A percentile compares a stretch with the other conserved stretches of the same genome.
Evolutionary conservation across 1,140 invertebrate species (phyloP).

Genomic region (Chironomus striatipennis): DNA sequence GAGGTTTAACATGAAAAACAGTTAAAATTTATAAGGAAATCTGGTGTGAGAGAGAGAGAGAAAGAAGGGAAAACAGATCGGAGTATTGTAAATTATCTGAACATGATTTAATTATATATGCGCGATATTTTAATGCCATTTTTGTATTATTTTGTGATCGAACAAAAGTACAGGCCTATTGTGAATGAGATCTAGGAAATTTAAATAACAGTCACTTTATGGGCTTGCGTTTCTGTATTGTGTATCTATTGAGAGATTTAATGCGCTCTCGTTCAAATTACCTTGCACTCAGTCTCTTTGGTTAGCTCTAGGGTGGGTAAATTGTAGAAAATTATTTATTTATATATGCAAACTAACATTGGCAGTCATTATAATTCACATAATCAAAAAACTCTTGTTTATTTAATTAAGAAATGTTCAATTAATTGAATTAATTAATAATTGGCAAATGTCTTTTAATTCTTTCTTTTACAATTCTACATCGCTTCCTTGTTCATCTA

Average conservation of each 20-base stretch:
- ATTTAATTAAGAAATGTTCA: constrained; percentile 14
- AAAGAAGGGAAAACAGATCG: no score
- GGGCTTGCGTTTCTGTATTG: not conserved
- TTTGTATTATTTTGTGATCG: not conserved
- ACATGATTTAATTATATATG: constrained; percentile 23
- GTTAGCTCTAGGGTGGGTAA: constrained; percentile 2
- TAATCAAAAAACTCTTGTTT: not conserved
- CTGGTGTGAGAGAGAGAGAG: no score
- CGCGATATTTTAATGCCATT: constrained; percentile 23
- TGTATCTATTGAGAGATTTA: no score
- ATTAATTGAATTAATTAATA: constrained; percentile 21
- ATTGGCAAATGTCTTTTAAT: not conserved
- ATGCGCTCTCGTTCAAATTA: not conserved
- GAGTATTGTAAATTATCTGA: constrained; percentile 18
- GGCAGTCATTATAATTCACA: not conserved
- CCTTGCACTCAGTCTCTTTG: not conserved
- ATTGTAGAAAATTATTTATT: not conserved
- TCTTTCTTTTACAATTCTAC: not conserved
- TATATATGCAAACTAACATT: not conserved
- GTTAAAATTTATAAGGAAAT: constrained; percentile 3
- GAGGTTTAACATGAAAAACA: not conserved
- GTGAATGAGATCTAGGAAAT: not conserved
- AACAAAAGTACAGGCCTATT: not conserved
- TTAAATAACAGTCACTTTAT: not conserved
- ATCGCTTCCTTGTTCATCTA: no score